These are phyloP conservation scores for Crematogaster levior DNA, from an alignment of 2,888 invertebrate genomes.

Conservation along the genomic window DNA sequence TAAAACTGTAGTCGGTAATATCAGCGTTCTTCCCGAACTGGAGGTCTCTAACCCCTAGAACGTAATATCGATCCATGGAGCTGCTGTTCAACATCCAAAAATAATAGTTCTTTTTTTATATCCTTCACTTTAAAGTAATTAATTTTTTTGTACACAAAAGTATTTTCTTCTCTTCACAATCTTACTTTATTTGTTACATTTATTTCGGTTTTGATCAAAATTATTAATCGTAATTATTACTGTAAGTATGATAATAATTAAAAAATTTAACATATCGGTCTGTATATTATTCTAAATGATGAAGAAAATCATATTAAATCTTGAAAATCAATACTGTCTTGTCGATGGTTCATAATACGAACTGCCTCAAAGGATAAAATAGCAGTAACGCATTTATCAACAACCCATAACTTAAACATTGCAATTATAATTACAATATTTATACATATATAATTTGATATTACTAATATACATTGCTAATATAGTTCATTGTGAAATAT, in stretches of 20 bases:
- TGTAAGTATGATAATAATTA: background rate
- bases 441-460: background rate
- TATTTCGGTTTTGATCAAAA: slow-evolving; percentile 1
- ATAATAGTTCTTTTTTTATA: slow-evolving; percentile 5
- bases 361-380: slow-evolving; percentile 24
- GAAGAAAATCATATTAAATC: background rate
- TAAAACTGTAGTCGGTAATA: slow-evolving; percentile 8
- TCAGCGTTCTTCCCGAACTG: background rate
- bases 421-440: background rate
- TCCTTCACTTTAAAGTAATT: background rate
- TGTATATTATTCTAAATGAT: background rate
- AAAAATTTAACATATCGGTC: background rate
- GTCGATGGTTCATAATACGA: background rate
- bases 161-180: background rate
- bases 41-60: background rate
- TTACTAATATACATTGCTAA: background rate
- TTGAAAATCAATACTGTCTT: background rate
- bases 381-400: slow-evolving; percentile 7
- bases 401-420: background rate
- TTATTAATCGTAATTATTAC: background rate
- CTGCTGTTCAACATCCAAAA: background rate
- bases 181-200: background rate
- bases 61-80: background rate
- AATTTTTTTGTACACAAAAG: background rate
- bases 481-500: background rate